Evolutionary conservation across 92 coral and sea anemone genomes (phyloP).

Genomic region (Muricea muricata): DNA sequence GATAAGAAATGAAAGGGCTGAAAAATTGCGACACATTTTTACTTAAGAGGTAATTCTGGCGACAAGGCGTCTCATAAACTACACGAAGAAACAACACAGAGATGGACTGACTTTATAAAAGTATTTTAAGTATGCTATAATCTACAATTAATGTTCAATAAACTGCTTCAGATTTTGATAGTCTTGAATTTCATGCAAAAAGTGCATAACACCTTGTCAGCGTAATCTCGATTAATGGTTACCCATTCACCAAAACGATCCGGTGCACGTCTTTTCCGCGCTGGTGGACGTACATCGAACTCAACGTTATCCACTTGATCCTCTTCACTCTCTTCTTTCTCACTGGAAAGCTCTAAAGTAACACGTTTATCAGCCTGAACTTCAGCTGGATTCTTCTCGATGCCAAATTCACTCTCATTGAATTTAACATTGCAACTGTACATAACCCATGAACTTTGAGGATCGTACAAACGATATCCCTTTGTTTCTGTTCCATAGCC

Average conservation of each 20-base stretch:
- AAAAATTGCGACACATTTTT: no score
- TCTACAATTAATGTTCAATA: no score
- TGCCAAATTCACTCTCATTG: constrained; percentile 52
- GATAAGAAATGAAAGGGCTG: no score
- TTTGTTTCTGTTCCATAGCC: constrained; percentile 69
- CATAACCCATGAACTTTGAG: constrained; percentile 49
- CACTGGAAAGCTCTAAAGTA: constrained; percentile 51
- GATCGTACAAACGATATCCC: constrained; percentile 58
- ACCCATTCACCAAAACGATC: constrained; percentile 66
- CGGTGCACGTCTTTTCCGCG: constrained; percentile 59
- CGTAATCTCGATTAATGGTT: no score
- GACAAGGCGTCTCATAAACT: no score
- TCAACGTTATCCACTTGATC: constrained; percentile 31
- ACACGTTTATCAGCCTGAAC: constrained; percentile 32
- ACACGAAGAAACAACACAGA: no score
- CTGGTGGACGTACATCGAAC: constrained; percentile 41
- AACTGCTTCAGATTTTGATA: no score
- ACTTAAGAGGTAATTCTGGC: no score
- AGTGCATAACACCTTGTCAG: no score
- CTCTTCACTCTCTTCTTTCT: constrained; percentile 30
- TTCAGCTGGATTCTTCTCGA: constrained; percentile 43
- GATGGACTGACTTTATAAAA: no score
- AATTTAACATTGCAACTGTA: constrained; percentile 64
- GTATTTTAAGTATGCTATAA: no score
- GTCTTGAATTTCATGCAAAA: no score